These are phyloP conservation scores for Argyra leucocephala DNA, from an alignment of 2,888 invertebrate species.

Conservation along the genomic window DNA sequence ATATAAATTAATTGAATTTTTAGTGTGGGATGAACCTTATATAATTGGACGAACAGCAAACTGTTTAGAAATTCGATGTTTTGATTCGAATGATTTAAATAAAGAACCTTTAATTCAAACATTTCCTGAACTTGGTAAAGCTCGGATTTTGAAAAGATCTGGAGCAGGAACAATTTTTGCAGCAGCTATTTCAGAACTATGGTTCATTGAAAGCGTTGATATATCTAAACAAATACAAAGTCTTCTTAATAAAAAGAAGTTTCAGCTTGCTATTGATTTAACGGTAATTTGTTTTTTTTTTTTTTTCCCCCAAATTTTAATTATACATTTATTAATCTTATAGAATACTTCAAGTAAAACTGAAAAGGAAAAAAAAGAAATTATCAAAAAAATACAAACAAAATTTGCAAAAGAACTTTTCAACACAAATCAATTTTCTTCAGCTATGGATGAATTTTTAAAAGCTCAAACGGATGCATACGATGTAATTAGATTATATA, in stretches of 20 bases:
- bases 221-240: slow-evolving; percentile 74
- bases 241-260: slow-evolving; percentile 80
- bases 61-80: slow-evolving; percentile 74
- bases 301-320: neutral
- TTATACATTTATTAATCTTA: no score
- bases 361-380: slow-evolving; percentile 68
- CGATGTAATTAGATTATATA: slow-evolving; percentile 92
- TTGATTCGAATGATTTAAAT: slow-evolving; percentile 62
- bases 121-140: slow-evolving; percentile 64
- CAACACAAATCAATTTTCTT: slow-evolving; percentile 73
- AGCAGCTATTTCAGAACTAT: slow-evolving; percentile 78
- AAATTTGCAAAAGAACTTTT: slow-evolving; percentile 86
- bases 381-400: slow-evolving; percentile 79
- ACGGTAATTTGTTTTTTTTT: slow-evolving; percentile 54
- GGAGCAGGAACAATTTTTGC: slow-evolving; percentile 74
- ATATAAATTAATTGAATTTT: slow-evolving; percentile 10
- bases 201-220: slow-evolving; percentile 75
- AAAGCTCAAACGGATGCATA: slow-evolving; percentile 87
- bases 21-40: slow-evolving; percentile 88
- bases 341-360: slow-evolving; percentile 76
- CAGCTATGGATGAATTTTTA: slow-evolving; percentile 85
- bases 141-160: slow-evolving; percentile 63
- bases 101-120: slow-evolving; percentile 59
- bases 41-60: slow-evolving; percentile 75
- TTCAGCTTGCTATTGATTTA: slow-evolving; percentile 83